Conservation (phyloP, 1,140 invertebrate species). For the Lamellibrachia luymesi region DNA sequence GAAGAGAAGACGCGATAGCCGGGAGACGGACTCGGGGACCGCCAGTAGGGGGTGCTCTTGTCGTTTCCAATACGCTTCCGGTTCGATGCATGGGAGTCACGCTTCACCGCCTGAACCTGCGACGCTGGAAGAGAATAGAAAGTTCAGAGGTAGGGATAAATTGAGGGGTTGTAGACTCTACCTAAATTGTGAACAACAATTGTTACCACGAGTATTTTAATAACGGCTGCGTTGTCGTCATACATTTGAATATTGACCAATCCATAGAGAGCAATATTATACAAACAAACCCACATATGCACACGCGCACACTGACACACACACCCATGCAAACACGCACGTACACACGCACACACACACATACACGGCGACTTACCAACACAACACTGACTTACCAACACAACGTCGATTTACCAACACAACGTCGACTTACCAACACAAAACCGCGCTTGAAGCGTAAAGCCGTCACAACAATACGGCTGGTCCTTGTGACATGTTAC, state of each 20-base stretch:
- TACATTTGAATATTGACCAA: too few relatives aligned
- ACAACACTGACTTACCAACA: background rate
- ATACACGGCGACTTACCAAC: background rate
- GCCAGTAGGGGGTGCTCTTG: slow-evolving; percentile 12
- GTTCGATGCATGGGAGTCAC: background rate
- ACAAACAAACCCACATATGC: too few relatives aligned
- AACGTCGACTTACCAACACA: background rate
- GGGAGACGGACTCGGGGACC: background rate
- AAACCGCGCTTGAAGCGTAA: background rate
- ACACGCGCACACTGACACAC: too few relatives aligned
- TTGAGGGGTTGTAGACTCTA: too few relatives aligned
- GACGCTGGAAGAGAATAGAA: background rate
- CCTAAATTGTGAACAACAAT: too few relatives aligned
- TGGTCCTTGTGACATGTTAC: slow-evolving; percentile 25
- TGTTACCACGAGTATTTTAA: too few relatives aligned
- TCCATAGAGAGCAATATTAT: too few relatives aligned
- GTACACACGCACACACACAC: background rate
- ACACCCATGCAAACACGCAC: too few relatives aligned
- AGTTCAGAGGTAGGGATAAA: too few relatives aligned
- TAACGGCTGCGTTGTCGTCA: too few relatives aligned
- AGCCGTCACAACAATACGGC: slow-evolving; percentile 22
- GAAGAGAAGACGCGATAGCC: background rate
- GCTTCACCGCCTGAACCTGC: background rate
- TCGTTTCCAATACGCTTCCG: background rate
- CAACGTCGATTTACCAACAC: background rate